These are phyloP conservation scores for Phyllotreta cruciferae DNA, from an alignment of 2,888 invertebrate genomes.

Conservation along the genomic window DNA sequence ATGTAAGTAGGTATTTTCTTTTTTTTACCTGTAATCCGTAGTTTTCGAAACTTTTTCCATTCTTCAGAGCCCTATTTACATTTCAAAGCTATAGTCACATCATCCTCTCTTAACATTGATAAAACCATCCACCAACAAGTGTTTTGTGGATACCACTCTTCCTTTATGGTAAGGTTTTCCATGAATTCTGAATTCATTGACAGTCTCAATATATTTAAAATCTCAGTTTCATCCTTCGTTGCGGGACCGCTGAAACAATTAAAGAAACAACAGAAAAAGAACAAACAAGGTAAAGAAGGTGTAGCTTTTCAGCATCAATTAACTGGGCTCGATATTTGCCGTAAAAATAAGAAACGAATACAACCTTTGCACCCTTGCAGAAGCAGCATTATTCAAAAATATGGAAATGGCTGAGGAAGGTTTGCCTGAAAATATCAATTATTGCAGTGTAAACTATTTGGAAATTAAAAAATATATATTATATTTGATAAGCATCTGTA, in stretches of 20 bases:
- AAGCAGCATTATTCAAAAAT: not conserved
- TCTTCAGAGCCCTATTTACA: not conserved
- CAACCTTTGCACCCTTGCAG: not conserved
- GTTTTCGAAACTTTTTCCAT: conserved; percentile 10
- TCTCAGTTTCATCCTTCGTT: not conserved
- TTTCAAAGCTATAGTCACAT: not conserved
- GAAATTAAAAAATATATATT: no score
- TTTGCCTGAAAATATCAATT: conserved; percentile 8
- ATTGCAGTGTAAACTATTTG: no score
- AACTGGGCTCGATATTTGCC: conserved; percentile 6
- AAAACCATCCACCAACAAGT: not conserved
- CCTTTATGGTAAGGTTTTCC: not conserved
- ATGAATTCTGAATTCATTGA: not conserved
- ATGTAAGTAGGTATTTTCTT: not conserved
- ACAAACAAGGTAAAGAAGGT: conserved; percentile 10
- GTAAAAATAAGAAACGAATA: no score
- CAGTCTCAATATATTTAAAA: not conserved
- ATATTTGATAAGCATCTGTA: no score
- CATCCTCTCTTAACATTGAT: not conserved
- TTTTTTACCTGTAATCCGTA: conserved; percentile 9
- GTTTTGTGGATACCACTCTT: conserved; percentile 4
- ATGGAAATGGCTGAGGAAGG: conserved; percentile 7
- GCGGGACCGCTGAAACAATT: not conserved
- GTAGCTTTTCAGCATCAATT: conserved; percentile 15
- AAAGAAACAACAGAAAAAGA: conserved; percentile 7